phyloP scores from a whole-genome alignment of 1,140 invertebrate genomes.

The Diabrotica undecimpunctata region DNA sequence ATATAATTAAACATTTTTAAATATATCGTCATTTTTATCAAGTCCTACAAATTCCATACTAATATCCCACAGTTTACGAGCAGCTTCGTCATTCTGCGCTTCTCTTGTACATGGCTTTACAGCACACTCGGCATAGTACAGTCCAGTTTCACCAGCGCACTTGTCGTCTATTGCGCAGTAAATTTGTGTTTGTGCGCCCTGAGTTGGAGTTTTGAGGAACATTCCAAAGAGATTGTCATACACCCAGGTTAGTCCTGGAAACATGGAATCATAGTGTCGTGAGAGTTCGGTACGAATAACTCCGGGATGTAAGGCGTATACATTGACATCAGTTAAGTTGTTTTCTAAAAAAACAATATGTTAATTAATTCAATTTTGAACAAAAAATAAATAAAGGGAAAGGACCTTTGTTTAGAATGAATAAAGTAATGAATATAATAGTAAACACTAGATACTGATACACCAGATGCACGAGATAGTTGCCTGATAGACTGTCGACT shows the following conservation, averaged over 20 bases:
- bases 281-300: conserved; percentile 71
- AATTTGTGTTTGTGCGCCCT: conserved; percentile 77
- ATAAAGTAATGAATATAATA: too few relatives aligned
- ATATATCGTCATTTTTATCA: conserved; percentile 41
- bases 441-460: too few relatives aligned
- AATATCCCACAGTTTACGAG: conserved; percentile 69
- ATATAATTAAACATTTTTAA: conserved; percentile 10
- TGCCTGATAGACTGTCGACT: too few relatives aligned
- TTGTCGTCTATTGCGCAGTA: conserved; percentile 72
- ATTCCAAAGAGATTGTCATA: conserved; percentile 37
- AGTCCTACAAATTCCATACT: conserved; percentile 60
- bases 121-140: conserved; percentile 59
- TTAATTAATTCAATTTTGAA: too few relatives aligned
- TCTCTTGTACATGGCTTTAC: conserved; percentile 45
- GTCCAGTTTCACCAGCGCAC: conserved; percentile 60
- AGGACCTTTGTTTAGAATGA: too few relatives aligned
- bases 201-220: conserved; percentile 60
- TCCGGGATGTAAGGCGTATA: conserved; percentile 70
- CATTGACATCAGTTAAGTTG: conserved; percentile 55
- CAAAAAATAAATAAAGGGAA: too few relatives aligned
- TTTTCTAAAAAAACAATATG: conserved; percentile 40
- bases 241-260: conserved; percentile 44
- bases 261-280: conserved; percentile 59
- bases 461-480: too few relatives aligned
- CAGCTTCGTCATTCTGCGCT: conserved; percentile 55